Evolutionary conservation across 2,888 invertebrate genomes (phyloP).

Genomic region (Machimus rusticus): DNA sequence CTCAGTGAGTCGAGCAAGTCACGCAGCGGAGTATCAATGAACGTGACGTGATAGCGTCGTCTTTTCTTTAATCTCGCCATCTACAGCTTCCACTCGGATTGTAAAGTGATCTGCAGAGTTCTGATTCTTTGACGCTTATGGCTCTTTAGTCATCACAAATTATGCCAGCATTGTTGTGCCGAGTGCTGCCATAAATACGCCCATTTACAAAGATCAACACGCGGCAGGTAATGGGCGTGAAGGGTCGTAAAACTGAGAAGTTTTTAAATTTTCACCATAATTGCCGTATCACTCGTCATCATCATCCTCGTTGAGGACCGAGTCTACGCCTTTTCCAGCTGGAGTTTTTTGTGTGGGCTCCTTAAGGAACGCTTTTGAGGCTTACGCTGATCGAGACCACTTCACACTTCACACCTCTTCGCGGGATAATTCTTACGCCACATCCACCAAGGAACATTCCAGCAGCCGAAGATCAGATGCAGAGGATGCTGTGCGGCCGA

Average conservation of each 20-base stretch:
- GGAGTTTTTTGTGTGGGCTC: slow-evolving; percentile 2
- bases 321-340: background rate
- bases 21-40: slow-evolving; percentile 1
- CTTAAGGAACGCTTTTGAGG: slow-evolving; percentile 5
- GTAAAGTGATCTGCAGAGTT: slow-evolving; percentile 11
- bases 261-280: background rate
- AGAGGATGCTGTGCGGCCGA: background rate
- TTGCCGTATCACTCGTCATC: slow-evolving; percentile 40
- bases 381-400: slow-evolving; percentile 35
- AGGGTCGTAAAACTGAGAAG: slow-evolving; percentile 15
- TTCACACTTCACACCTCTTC: slow-evolving; percentile 33
- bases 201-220: slow-evolving; percentile 35
- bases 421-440: slow-evolving; percentile 31
- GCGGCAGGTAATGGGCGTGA: slow-evolving; percentile 23
- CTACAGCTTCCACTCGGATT: slow-evolving; percentile 11
- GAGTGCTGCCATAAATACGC: slow-evolving; percentile 40
- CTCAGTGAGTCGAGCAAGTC: background rate
- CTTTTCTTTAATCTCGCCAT: background rate
- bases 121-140: slow-evolving; percentile 17
- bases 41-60: background rate
- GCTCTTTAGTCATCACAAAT: slow-evolving; percentile 33
- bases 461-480: background rate
- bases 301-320: slow-evolving; percentile 3
- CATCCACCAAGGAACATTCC: background rate
- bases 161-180: slow-evolving; percentile 17